Conservation (phyloP, 2,113 vertebrate species). For the Stegastes partitus region DNA sequence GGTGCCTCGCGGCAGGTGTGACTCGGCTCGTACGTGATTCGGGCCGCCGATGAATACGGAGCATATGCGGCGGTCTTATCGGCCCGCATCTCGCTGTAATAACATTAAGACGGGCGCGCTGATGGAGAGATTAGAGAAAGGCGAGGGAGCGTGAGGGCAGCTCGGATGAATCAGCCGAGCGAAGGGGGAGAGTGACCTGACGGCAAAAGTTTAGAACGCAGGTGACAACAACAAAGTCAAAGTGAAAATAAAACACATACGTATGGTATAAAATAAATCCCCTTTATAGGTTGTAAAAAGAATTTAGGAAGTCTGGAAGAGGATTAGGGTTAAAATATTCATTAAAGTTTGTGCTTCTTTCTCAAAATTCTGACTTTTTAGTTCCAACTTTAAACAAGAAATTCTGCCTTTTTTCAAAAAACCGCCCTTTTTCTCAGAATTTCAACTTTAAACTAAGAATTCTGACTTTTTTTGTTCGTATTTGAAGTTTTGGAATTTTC, state of each 20-base stretch:
- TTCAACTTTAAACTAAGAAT: no score
- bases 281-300: no score
- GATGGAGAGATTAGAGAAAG: constrained; percentile 70
- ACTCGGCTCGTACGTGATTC: constrained; percentile 62
- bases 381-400: no score
- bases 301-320: no score
- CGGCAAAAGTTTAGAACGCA: background rate
- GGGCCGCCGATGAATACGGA: constrained; percentile 55
- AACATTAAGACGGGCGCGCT: constrained; percentile 44
- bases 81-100: constrained; percentile 60
- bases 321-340: no score
- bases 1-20: constrained; percentile 74
- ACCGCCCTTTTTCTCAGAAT: no score
- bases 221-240: background rate
- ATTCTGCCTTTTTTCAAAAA: no score
- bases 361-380: no score
- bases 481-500: no score
- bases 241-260: background rate
- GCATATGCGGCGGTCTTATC: constrained; percentile 74
- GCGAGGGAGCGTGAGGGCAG: constrained; percentile 31
- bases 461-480: no score
- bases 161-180: background rate
- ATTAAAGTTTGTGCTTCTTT: no score
- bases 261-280: no score
- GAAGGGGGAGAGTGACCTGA: background rate